Evolutionary conservation across 2,888 invertebrate species (phyloP).

Genomic region (Tinea pellionella): DNA sequence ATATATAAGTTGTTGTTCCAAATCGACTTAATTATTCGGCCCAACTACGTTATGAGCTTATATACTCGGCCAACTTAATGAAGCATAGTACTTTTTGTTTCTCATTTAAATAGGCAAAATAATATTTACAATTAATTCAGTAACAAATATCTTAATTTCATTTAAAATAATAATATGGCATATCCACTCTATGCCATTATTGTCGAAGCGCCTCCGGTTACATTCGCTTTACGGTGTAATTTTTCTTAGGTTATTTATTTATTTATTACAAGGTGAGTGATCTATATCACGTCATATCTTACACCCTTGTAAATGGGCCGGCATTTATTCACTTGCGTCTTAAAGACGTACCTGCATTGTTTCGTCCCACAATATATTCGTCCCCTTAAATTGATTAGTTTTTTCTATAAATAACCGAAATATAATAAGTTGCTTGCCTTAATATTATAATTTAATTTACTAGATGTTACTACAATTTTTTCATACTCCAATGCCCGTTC

Average conservation of each 20-base stretch:
- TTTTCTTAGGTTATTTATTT: conserved; percentile 70
- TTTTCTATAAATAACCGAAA: too few relatives aligned
- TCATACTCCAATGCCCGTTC: too few relatives aligned
- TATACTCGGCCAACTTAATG: too few relatives aligned
- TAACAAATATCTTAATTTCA: not conserved
- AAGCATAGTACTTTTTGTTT: too few relatives aligned
- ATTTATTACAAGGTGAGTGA: conserved; percentile 68
- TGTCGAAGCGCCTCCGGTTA: conserved; percentile 58
- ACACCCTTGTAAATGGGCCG: conserved; percentile 66
- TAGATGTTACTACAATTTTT: too few relatives aligned
- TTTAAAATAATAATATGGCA: conserved; percentile 13
- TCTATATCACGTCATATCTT: conserved; percentile 70
- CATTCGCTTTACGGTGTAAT: conserved; percentile 69
- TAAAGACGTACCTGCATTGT: not conserved
- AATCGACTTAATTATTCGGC: not conserved
- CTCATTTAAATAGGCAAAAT: too few relatives aligned
- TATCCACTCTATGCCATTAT: conserved; percentile 34
- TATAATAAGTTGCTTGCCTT: too few relatives aligned
- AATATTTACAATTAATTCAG: too few relatives aligned
- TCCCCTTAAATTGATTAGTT: not conserved
- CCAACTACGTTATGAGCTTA: not conserved
- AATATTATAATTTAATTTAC: too few relatives aligned
- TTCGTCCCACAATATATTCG: not conserved
- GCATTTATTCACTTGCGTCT: conserved; percentile 41
- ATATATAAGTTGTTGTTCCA: not conserved